Evolutionary conservation across 2,888 invertebrate species (phyloP), one percentile per base, ranked within the genome.

Genomic region (Zygothrica quintamaculata): DNA sequence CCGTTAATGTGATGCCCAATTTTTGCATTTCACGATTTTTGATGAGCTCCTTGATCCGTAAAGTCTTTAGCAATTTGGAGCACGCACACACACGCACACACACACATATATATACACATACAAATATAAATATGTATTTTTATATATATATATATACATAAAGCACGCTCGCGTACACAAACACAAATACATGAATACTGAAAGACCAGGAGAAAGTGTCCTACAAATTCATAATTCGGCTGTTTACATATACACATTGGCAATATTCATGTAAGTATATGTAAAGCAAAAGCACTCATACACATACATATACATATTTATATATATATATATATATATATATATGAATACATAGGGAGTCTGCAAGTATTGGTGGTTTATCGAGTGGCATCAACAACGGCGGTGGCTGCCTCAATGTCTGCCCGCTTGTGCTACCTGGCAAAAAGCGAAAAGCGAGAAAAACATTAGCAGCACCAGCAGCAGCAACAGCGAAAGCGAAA

Each of bases 11-110:
- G 65, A 42, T 72, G 61, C 67, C 78, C 78, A 52, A 64, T 74
- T 80, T 80, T 75, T 60, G 77, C 74, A 75, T 76, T 74, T 75
- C 75, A 79, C 81, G 84, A 82, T 87, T 88, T 88, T 77, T 88
- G 88, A 88, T 84, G 87, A 77, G 75, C 70, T 80, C 77, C 74
- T 72, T 88, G 87, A 88, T 88, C 84, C 84, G 81, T 87, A 73
- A 88, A 82, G 84, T 74, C 77, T 76, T 72, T 60, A 72, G 61
- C 67, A 65, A 61, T 70, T 73, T 77, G 53, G 46, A 60, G 57
- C 64, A 62, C 56, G 51, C 68, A 44, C 48, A 47, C 57, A 46
- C 42, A 53, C 43, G 51, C 6, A 37, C 39, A n/a, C 29, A 36
- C 13, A 22, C 13, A 25, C 40, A 44, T n/a, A 34, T 18, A 26